Evolutionary conservation across 2,888 invertebrate species (phyloP).

Genomic region (Diarsia mendica): DNA sequence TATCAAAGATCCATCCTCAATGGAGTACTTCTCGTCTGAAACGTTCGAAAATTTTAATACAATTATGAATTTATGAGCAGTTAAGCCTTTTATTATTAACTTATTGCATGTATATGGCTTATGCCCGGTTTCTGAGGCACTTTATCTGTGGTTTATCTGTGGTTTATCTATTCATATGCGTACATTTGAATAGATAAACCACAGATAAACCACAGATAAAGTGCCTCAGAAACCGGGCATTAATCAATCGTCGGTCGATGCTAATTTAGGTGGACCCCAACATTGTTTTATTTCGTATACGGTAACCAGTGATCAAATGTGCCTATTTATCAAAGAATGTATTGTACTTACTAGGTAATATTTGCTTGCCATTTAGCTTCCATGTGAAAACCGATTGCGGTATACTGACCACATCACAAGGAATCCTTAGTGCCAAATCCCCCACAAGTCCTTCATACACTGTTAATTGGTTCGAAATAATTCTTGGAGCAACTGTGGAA

Average conservation of each 20-base stretch:
- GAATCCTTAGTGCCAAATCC: slow-evolving; percentile 51
- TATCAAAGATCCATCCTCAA: slow-evolving; percentile 43
- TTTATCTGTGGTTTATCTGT: too few species aligned
- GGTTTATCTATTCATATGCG: too few species aligned
- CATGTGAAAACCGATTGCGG: slow-evolving; percentile 47
- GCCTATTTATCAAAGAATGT: neutral
- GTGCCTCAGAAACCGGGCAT: too few species aligned
- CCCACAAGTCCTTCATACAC: slow-evolving; percentile 11
- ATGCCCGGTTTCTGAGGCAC: too few species aligned
- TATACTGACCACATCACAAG: slow-evolving; percentile 42
- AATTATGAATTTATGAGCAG: neutral
- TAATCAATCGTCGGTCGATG: neutral
- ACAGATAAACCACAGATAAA: too few species aligned
- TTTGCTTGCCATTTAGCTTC: slow-evolving; percentile 27
- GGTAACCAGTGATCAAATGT: neutral
- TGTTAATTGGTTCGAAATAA: neutral
- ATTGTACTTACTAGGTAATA: slow-evolving; percentile 43
- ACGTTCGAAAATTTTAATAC: neutral
- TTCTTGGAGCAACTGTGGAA: slow-evolving; percentile 16
- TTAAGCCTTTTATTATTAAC: neutral
- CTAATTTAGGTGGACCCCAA: neutral
- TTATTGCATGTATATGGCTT: neutral
- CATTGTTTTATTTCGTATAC: neutral
- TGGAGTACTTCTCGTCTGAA: slow-evolving; percentile 47
- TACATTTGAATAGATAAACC: too few species aligned